Evolutionary conservation across 2,113 vertebrate genomes (phyloP).

Genomic region (Paedocypris sp.): DNA sequence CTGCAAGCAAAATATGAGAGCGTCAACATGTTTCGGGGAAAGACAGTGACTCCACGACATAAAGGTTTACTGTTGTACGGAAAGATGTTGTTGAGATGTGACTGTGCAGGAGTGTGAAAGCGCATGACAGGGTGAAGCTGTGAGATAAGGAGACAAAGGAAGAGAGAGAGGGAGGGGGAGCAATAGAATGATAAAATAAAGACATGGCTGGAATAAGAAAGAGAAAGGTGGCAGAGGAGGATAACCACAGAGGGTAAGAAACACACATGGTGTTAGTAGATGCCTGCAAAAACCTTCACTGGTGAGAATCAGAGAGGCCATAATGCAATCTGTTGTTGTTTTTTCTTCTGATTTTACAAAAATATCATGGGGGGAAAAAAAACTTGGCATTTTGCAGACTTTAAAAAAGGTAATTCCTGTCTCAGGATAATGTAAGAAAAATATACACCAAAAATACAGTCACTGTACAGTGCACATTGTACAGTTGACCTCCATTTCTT

Average conservation of each 20-base stretch:
- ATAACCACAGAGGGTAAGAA: neutral
- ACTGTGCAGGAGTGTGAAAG: constrained; percentile 24
- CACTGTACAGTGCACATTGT: no score
- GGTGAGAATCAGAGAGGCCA: no score
- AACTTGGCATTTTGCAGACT: no score
- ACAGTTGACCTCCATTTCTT: no score
- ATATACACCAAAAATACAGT: no score
- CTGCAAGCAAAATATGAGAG: neutral
- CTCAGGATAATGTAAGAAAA: no score
- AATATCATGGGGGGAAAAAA: no score
- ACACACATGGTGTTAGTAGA: no score
- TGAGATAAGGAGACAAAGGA: constrained; percentile 30
- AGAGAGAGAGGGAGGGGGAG: neutral
- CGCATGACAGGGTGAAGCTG: constrained; percentile 14
- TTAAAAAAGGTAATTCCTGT: no score
- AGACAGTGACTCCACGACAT: neutral
- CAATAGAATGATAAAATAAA: neutral
- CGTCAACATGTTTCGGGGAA: neutral
- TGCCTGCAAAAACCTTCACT: no score
- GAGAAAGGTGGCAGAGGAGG: neutral
- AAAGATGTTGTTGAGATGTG: constrained; percentile 24
- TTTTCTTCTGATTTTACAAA: no score
- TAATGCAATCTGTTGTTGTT: no score
- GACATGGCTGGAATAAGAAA: neutral
- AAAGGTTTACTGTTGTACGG: constrained; percentile 4